phyloP scores from a whole-genome alignment of 1,140 invertebrate genomes.

The Drosophila nebulosa region DNA sequence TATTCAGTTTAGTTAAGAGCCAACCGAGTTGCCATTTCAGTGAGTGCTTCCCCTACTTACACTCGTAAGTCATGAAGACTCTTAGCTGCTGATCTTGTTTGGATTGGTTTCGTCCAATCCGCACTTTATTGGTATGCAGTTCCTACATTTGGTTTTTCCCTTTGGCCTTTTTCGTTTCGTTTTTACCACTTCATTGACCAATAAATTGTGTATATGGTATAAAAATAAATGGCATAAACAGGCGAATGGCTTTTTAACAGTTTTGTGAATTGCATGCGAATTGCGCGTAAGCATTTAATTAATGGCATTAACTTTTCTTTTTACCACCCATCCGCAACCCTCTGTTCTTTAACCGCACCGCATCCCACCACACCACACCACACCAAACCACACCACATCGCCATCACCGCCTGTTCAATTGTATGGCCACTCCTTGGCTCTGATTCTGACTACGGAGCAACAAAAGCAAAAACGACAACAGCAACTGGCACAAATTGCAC shows the following conservation, averaged over 20 bases:
- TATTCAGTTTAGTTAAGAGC: too few species aligned
- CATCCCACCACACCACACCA: not conserved
- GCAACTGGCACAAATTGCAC: constrained; percentile 19
- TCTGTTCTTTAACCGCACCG: constrained; percentile 4
- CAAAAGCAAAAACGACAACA: constrained; percentile 5
- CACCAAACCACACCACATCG: not conserved
- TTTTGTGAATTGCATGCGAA: constrained; percentile 23
- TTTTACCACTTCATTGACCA: constrained; percentile 10
- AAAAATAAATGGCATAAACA: constrained; percentile 36
- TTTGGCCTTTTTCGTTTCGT: not conserved
- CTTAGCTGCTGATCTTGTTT: too few species aligned
- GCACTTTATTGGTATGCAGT: too few species aligned
- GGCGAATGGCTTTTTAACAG: constrained; percentile 43
- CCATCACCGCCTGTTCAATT: constrained; percentile 3
- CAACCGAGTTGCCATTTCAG: too few species aligned
- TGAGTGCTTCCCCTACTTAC: too few species aligned
- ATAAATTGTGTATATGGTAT: constrained; percentile 1
- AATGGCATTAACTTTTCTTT: constrained; percentile 36
- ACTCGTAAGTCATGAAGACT: too few species aligned
- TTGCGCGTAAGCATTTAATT: constrained; percentile 45
- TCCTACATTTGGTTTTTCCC: too few species aligned
- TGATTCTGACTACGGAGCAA: constrained; percentile 14
- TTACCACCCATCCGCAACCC: not conserved
- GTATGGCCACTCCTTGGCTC: not conserved
- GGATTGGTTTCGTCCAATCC: too few species aligned